Evolutionary conservation across 2,888 invertebrate genomes (phyloP).

Genomic region (Eulithis testata): DNA sequence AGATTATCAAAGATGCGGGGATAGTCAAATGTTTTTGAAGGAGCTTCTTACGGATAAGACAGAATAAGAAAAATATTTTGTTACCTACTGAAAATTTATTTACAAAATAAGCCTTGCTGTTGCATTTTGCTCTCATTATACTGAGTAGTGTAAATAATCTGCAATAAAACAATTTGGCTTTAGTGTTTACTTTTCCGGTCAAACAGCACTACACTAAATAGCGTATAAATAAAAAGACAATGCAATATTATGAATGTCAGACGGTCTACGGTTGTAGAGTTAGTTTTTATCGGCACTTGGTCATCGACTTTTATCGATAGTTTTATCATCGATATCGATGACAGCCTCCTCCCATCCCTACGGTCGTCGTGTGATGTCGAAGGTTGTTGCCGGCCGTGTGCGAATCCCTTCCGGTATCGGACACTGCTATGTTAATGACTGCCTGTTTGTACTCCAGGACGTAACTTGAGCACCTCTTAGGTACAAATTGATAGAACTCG

Average conservation of each 20-base stretch:
- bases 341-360: slow-evolving; percentile 52
- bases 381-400: slow-evolving; percentile 73
- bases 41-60: background rate
- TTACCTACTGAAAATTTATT: background rate
- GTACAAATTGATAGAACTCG: slow-evolving; percentile 32
- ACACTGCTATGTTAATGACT: slow-evolving; percentile 65
- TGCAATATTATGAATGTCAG: no score
- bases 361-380: slow-evolving; percentile 75
- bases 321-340: slow-evolving; percentile 41
- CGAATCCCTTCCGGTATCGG: slow-evolving; percentile 75
- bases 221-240: no score
- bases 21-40: background rate
- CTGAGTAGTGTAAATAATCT: no score
- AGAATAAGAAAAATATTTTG: background rate
- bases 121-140: no score
- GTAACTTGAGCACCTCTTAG: slow-evolving; percentile 36
- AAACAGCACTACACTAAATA: no score
- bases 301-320: slow-evolving; percentile 1
- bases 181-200: no score
- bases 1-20: slow-evolving; percentile 1
- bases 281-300: no score
- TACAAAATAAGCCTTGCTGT: no score
- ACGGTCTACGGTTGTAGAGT: no score
- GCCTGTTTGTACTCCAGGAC: slow-evolving; percentile 59
- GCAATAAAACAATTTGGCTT: no score